Evolutionary conservation across 1,140 invertebrate species (phyloP).

Genomic region (Trypoxylus dichotomus): DNA sequence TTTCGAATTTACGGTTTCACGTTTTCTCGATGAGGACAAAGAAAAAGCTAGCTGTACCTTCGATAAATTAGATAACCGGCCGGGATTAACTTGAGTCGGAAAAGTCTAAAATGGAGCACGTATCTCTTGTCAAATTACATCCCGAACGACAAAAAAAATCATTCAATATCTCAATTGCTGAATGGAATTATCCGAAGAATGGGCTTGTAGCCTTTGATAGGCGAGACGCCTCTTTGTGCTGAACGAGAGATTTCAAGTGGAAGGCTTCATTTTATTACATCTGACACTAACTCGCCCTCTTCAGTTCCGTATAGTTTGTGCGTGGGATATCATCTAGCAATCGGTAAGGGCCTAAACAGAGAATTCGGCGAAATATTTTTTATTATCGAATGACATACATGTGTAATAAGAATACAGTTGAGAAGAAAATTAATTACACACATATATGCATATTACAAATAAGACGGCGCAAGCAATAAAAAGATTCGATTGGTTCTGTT

Average conservation of each 20-base stretch:
- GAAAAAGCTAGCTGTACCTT: neutral
- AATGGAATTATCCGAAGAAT: constrained; percentile 19
- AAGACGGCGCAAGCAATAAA: too few species aligned
- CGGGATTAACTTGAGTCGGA: neutral
- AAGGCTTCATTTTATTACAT: constrained; percentile 41
- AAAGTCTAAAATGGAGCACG: constrained; percentile 23
- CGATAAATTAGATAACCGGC: neutral
- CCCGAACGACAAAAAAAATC: constrained; percentile 13
- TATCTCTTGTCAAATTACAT: constrained; percentile 23
- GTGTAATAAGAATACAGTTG: neutral
- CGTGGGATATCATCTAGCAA: neutral
- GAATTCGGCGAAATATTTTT: constrained; percentile 4
- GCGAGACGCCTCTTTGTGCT: constrained; percentile 14
- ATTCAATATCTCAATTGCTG: constrained; percentile 28
- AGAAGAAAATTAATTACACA: neutral
- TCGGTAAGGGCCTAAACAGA: neutral
- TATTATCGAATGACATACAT: too few species aligned
- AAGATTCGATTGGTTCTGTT: too few species aligned
- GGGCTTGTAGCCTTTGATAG: constrained; percentile 16
- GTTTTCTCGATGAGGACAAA: neutral
- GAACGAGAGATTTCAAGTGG: constrained; percentile 32
- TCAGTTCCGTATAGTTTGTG: neutral
- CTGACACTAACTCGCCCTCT: constrained; percentile 32
- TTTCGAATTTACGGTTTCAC: neutral
- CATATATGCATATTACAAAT: neutral